Conservation (phyloP, 2,888 invertebrate species). For the Dichetophora obliterata region DNA sequence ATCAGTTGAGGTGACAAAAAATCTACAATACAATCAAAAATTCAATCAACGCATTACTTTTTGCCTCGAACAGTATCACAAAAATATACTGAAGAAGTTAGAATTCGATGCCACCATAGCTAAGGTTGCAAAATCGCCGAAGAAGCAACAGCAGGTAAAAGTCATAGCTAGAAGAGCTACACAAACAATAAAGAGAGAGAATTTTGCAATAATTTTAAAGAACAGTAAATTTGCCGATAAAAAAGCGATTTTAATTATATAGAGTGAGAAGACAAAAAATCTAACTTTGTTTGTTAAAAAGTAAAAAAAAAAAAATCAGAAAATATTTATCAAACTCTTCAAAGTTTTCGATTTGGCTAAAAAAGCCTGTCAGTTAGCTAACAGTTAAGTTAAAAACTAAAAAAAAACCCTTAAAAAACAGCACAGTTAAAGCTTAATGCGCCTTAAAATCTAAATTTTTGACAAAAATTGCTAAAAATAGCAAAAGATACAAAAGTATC, state of each 20-base stretch:
- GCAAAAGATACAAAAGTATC: conserved; percentile 1
- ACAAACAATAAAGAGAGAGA: not conserved
- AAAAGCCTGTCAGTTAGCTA: no score
- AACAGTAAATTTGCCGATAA: no score
- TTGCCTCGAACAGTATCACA: conserved; percentile 59
- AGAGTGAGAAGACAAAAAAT: not conserved
- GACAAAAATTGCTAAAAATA: not conserved
- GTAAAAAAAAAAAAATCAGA: not conserved
- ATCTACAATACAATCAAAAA: conserved; percentile 53
- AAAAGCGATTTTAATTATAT: no score
- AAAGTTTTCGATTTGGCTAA: no score
- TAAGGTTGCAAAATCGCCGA: not conserved
- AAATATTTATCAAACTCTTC: no score
- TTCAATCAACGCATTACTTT: conserved; percentile 56
- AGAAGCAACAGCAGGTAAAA: not conserved
- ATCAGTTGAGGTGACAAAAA: conserved; percentile 27
- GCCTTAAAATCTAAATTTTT: not conserved
- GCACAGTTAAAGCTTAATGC: conserved; percentile 2
- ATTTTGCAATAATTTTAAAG: conserved; percentile 1
- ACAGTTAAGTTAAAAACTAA: no score
- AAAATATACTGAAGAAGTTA: conserved; percentile 58
- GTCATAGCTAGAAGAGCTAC: not conserved
- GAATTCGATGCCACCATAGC: not conserved
- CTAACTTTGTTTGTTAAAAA: not conserved
- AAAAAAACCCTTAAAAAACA: conserved; percentile 11